These are phyloP conservation scores for Channa maculata DNA, from an alignment of 2,113 vertebrate species.

Conservation along the genomic window DNA sequence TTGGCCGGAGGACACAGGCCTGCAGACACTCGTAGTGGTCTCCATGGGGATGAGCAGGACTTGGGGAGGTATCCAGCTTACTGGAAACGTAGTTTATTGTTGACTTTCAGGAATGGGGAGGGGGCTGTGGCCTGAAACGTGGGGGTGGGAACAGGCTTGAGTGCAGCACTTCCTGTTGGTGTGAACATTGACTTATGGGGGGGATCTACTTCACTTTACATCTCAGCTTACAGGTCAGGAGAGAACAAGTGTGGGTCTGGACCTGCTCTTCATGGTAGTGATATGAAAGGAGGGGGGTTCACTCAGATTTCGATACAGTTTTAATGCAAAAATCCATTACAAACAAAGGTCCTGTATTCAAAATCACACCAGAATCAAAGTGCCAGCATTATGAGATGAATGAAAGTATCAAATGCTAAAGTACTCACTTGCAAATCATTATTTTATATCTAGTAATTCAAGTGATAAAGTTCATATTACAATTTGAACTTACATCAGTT, in stretches of 20 bases:
- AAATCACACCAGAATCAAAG: no score
- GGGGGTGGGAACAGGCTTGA: not conserved
- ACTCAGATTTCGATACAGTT: no score
- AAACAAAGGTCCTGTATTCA: no score
- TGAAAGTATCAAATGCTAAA: not conserved
- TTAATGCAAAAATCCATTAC: no score
- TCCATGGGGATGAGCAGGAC: conserved; percentile 77
- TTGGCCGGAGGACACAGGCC: conserved; percentile 61
- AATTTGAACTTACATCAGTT: no score
- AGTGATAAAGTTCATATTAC: no score
- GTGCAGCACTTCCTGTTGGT: conserved; percentile 24
- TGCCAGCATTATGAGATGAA: not conserved
- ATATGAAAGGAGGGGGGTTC: no score
- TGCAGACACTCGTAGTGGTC: conserved; percentile 68
- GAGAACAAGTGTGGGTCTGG: not conserved
- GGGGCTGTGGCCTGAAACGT: conserved; percentile 6
- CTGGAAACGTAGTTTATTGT: conserved; percentile 84
- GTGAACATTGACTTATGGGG: conserved; percentile 8
- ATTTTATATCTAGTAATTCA: no score
- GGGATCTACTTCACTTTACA: conserved; percentile 26
- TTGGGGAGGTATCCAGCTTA: conserved; percentile 81
- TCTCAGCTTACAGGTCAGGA: conserved; percentile 39
- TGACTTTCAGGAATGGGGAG: conserved; percentile 80
- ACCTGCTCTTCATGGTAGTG: not conserved
- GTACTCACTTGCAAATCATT: no score